Evolutionary conservation across 2,888 invertebrate genomes (phyloP).

Genomic region (Parelbella ahira): DNA sequence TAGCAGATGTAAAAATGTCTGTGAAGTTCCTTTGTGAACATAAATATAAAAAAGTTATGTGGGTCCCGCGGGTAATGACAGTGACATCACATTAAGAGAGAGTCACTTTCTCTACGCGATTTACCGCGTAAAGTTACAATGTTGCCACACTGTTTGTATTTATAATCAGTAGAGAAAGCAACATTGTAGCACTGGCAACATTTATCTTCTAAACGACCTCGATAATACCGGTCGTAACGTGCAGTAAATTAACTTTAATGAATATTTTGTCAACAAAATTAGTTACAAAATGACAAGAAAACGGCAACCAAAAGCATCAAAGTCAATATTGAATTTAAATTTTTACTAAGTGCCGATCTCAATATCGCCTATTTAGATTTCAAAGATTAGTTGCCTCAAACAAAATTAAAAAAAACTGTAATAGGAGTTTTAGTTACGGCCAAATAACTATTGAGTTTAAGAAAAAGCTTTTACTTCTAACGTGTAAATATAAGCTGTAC

Average conservation of each 20-base stretch:
- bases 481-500: too few relatives aligned
- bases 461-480: too few relatives aligned
- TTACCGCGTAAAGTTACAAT: slow-evolving; percentile 4
- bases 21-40: too few relatives aligned
- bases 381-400: background rate
- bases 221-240: slow-evolving; percentile 12
- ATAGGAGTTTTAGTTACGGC: too few relatives aligned
- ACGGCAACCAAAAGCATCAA: too few relatives aligned
- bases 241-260: slow-evolving; percentile 19
- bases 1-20: too few relatives aligned
- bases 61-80: slow-evolving; percentile 7
- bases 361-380: too few relatives aligned
- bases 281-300: slow-evolving; percentile 9
- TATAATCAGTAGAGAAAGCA: slow-evolving; percentile 19
- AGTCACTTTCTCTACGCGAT: slow-evolving; percentile 21
- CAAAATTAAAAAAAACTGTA: background rate
- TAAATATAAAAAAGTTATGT: too few relatives aligned
- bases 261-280: slow-evolving; percentile 22
- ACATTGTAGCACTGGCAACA: slow-evolving; percentile 15
- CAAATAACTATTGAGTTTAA: too few relatives aligned
- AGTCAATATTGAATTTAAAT: too few relatives aligned
- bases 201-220: slow-evolving; percentile 23
- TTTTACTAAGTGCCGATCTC: too few relatives aligned
- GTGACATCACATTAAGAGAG: slow-evolving; percentile 19
- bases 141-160: slow-evolving; percentile 16